Conservation (phyloP, 2,797 vertebrate species). For the Parauchenoglanis ngamensis region DNA sequence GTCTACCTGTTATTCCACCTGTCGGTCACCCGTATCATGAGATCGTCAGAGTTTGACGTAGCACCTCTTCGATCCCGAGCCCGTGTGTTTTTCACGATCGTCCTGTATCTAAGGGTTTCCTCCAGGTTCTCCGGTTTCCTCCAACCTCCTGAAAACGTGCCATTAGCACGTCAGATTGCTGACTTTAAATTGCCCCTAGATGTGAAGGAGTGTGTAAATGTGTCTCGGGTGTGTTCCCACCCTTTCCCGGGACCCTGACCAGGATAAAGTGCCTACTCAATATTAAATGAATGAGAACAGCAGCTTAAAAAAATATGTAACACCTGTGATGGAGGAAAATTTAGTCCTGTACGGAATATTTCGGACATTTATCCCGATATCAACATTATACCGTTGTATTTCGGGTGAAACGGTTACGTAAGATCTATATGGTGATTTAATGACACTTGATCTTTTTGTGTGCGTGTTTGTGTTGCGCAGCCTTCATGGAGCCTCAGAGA, state of each 20-base stretch:
- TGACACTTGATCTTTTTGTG: neutral
- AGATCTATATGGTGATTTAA: no score
- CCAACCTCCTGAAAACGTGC: neutral
- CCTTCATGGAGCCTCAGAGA: conserved; percentile 81
- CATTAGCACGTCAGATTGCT: no score
- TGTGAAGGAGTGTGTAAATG: neutral
- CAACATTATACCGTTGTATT: neutral
- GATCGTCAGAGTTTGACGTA: neutral
- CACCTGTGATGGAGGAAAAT: neutral
- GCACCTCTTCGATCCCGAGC: neutral
- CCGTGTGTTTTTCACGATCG: neutral
- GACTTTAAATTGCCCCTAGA: neutral
- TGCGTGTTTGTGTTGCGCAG: conserved; percentile 67
- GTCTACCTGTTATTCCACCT: neutral
- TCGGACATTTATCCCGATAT: neutral
- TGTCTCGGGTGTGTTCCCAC: neutral
- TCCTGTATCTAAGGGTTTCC: neutral
- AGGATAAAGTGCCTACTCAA: neutral
- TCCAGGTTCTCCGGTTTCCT: neutral
- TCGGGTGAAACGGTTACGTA: no score
- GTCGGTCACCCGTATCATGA: neutral
- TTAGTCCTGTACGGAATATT: neutral
- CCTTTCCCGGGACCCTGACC: neutral
- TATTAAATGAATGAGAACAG: neutral
- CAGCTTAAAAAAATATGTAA: neutral